Base-by-base conservation (phyloP, 30 jellyfish, hydroid and myxozoan species). In the Hydractinia symbiolongicarpus region DNA sequence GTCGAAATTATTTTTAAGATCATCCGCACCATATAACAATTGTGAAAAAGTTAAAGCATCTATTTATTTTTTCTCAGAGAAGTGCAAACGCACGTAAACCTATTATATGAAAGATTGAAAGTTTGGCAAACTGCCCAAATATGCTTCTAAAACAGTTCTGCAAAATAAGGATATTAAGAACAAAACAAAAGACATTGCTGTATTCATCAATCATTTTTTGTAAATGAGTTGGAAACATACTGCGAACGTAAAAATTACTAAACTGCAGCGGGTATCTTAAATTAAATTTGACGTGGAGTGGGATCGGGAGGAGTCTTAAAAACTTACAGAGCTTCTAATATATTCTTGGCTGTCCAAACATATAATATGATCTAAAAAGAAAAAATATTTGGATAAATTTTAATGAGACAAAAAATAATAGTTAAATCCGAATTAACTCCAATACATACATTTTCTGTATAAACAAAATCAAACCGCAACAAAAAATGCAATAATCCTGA, bases 291-390 rank as follows among this genome's bases (percentile, higher is more conserved):
- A 30, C 44, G 44, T 30, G 44, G 44, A 2, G 44, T 30, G 2
- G 44, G 2, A 30, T 30, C 2, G 44, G 9, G 9, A 8, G 30
- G n/a, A 55, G 21, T 5, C 17, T 5, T 6, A 56, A 8, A 75
- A 6, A 77, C 85, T 77, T 77, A 77, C 85, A 15, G 85, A 77
- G 40, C 85, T 77, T 77, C 60, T 77, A 53, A 55, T 55, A 44
- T 77, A 77, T 55, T 77, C 85, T 14, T 77, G 85, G 53, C 85
- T 77, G 82, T 77, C 85, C 15, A 52, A 57, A 55, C 85, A 77
- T 61, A 77, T 53, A 40, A 77, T 60, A 1, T 77, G 85, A 55
- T 77, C 85, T 77, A 55, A 3, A 77, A 4, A 14, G 21, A 68
- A 4, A 14, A 4, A 68, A 76, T 53, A 21, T 6, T 50, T 49